Conservation (phyloP, 2,888 invertebrate genomes). For the Drosophila birchii region DNA sequence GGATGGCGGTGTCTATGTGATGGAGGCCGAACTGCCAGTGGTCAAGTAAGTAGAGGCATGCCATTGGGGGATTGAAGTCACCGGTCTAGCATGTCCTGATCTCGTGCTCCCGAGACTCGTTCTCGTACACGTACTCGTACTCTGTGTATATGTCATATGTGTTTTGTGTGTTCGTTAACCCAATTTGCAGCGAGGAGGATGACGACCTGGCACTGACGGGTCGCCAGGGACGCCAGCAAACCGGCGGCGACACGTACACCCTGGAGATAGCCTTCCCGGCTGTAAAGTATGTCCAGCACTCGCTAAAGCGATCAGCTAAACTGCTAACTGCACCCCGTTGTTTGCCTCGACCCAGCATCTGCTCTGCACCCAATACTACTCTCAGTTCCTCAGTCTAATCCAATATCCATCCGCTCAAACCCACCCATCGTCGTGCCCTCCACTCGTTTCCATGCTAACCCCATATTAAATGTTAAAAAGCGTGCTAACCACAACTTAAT, state of each 20-base stretch:
- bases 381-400: slow-evolving; percentile 60
- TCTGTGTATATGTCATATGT: slow-evolving; percentile 63
- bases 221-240: slow-evolving; percentile 93
- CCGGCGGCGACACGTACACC: slow-evolving; percentile 92
- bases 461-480: slow-evolving; percentile 34
- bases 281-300: slow-evolving; percentile 90
- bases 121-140: slow-evolving; percentile 24
- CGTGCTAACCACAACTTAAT: slow-evolving; percentile 55
- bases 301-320: slow-evolving; percentile 17
- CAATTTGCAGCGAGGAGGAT: slow-evolving; percentile 78
- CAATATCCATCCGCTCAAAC: slow-evolving; percentile 25
- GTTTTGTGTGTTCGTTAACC: slow-evolving; percentile 71
- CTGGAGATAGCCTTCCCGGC: slow-evolving; percentile 96
- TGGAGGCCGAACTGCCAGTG: slow-evolving; percentile 92
- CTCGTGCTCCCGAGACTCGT: slow-evolving; percentile 22
- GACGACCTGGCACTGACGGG: slow-evolving; percentile 76
- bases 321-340: slow-evolving; percentile 39
- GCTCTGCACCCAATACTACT: slow-evolving; percentile 64
- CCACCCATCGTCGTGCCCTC: slow-evolving; percentile 29
- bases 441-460: slow-evolving; percentile 56
- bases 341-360: slow-evolving; percentile 33
- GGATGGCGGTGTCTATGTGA: slow-evolving; percentile 92
- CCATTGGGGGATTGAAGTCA: not conserved
- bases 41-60: slow-evolving; percentile 90
- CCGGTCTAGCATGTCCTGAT: slow-evolving; percentile 46